Evolutionary conservation across 1,140 invertebrate species (phyloP).

Genomic region (Oncopeltus fasciatus): DNA sequence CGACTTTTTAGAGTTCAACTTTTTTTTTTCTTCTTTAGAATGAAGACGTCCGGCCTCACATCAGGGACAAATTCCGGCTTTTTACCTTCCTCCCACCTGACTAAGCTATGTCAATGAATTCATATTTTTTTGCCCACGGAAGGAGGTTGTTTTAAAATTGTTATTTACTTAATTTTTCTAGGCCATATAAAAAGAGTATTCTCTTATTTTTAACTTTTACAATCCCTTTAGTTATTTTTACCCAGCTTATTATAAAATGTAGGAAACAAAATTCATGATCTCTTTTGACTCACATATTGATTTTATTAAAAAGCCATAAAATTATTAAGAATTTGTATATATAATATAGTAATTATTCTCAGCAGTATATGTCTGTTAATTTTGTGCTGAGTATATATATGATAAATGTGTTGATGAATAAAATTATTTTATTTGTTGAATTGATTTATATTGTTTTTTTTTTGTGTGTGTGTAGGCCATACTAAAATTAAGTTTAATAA

Average conservation of each 20-base stretch:
- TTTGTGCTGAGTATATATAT: background rate
- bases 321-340: too few species aligned
- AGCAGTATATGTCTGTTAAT: background rate
- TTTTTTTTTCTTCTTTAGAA: slow-evolving; percentile 45
- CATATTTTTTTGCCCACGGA: background rate
- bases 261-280: background rate
- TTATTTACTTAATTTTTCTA: background rate
- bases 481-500: too few species aligned
- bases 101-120: too few species aligned
- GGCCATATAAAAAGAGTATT: background rate
- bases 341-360: background rate
- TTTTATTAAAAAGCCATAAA: background rate
- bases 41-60: slow-evolving; percentile 80
- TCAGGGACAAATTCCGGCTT: slow-evolving; percentile 74
- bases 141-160: background rate
- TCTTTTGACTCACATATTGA: background rate
- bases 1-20: too few species aligned
- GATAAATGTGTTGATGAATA: background rate
- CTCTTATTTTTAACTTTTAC: background rate
- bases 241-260: background rate
- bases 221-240: background rate
- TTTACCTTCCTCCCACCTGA: slow-evolving; percentile 78
- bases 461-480: too few species aligned
- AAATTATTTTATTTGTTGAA: background rate
- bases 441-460: background rate